phyloP scores from a whole-genome alignment of 2,113 vertebrate species.

The Salminus brasiliensis region DNA sequence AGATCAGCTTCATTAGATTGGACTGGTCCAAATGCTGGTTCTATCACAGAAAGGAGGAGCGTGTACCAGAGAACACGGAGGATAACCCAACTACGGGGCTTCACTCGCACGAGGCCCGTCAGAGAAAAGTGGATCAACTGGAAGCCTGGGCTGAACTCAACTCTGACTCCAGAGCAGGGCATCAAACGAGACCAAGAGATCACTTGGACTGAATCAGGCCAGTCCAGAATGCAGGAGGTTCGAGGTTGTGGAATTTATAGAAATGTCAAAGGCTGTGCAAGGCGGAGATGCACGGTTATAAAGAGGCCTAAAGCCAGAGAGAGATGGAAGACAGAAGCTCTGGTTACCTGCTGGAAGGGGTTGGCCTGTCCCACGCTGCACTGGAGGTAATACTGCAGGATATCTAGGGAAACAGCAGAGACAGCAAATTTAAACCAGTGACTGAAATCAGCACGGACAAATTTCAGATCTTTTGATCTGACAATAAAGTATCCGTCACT shows the following conservation, averaged over 20 bases:
- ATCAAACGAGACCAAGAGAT: neutral
- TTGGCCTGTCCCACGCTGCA: slow-evolving; percentile 85
- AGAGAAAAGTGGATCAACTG: neutral
- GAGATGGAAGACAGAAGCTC: neutral
- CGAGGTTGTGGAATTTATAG: neutral
- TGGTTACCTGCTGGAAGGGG: slow-evolving; percentile 94
- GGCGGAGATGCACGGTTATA: neutral
- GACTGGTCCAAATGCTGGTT: too few relatives aligned
- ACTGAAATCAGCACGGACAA: neutral
- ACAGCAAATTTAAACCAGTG: neutral
- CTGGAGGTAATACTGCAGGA: slow-evolving; percentile 87
- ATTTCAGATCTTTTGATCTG: too few relatives aligned
- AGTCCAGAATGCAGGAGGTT: neutral
- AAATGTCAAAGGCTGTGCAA: neutral
- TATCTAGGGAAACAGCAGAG: slow-evolving; percentile 74
- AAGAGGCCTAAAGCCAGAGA: too few relatives aligned
- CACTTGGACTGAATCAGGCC: neutral
- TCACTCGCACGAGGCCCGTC: neutral
- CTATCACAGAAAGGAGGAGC: neutral
- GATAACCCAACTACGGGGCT: neutral
- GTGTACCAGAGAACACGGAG: neutral
- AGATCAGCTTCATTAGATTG: slow-evolving; percentile 13
- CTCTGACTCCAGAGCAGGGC: neutral
- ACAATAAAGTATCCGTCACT: too few relatives aligned
- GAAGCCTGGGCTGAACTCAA: neutral